phyloP scores from a whole-genome alignment of 2,888 invertebrate species.

The Acrocyrtus sp. region DNA sequence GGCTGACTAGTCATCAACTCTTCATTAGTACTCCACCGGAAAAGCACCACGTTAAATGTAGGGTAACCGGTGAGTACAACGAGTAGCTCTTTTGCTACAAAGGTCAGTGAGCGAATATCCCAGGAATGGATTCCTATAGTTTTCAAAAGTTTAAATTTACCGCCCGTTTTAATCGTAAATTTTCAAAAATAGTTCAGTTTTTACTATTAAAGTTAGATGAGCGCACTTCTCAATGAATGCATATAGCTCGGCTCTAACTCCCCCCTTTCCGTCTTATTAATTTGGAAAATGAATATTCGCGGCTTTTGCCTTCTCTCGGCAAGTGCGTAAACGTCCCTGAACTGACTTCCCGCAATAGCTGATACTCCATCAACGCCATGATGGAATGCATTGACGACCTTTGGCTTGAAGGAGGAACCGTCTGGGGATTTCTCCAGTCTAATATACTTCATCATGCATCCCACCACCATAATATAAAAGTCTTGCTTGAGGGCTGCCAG shows the following conservation, averaged over 20 bases:
- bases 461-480: constrained; percentile 36
- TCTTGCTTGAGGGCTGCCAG: constrained; percentile 36
- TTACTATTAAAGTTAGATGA: too few relatives aligned
- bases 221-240: constrained; percentile 21
- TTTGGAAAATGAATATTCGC: constrained; percentile 43
- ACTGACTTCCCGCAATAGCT: constrained; percentile 49
- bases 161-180: too few relatives aligned
- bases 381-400: constrained; percentile 48
- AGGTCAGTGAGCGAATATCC: constrained; percentile 54
- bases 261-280: constrained; percentile 38
- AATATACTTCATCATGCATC: constrained; percentile 45
- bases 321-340: constrained; percentile 53
- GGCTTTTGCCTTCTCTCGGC: constrained; percentile 53
- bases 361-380: constrained; percentile 55
- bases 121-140: constrained; percentile 29
- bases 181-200: neutral
- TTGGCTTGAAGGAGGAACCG: constrained; percentile 15
- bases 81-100: constrained; percentile 54
- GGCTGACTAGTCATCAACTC: constrained; percentile 45
- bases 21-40: constrained; percentile 53
- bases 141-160: constrained; percentile 1
- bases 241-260: constrained; percentile 23
- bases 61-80: constrained; percentile 54
- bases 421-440: constrained; percentile 22
- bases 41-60: constrained; percentile 52